These are phyloP conservation scores for Perca schrenkii DNA, from an alignment of 2,113 vertebrate genomes.

Conservation along the genomic window DNA sequence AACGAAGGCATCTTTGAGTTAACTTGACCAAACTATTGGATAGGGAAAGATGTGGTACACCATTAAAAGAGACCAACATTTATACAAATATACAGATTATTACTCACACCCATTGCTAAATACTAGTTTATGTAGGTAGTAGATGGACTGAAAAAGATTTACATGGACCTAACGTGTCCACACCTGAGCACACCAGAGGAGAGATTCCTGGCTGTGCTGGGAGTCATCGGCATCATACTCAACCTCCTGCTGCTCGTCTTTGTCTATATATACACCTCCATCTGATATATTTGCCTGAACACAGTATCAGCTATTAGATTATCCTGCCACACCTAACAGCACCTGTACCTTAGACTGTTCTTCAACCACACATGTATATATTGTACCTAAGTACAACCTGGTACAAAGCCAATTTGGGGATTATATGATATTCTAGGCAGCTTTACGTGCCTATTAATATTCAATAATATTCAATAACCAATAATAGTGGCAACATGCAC, in stretches of 20 bases:
- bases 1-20: neutral
- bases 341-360: neutral
- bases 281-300: slow-evolving; percentile 40
- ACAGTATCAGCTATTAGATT: neutral
- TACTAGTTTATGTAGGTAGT: neutral
- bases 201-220: slow-evolving; percentile 79
- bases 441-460: slow-evolving; percentile 10
- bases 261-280: slow-evolving; percentile 78
- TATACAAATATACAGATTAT: neutral
- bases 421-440: neutral
- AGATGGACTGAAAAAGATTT: slow-evolving; percentile 23
- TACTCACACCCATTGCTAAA: neutral
- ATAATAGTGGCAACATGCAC: too few species aligned
- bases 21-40: neutral
- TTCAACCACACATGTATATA: slow-evolving; percentile 24
- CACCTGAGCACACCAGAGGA: slow-evolving; percentile 75
- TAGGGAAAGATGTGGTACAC: neutral
- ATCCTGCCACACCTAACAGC: too few species aligned
- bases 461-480: neutral
- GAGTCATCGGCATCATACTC: slow-evolving; percentile 75
- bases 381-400: neutral
- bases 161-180: slow-evolving; percentile 75
- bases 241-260: slow-evolving; percentile 78
- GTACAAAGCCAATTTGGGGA: neutral
- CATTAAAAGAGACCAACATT: slow-evolving; percentile 19